A percentile compares a stretch with the other conserved stretches of the same genome.
phyloP scores from a whole-genome alignment of 2,888 invertebrate species.

The Ephialtes manifestator region DNA sequence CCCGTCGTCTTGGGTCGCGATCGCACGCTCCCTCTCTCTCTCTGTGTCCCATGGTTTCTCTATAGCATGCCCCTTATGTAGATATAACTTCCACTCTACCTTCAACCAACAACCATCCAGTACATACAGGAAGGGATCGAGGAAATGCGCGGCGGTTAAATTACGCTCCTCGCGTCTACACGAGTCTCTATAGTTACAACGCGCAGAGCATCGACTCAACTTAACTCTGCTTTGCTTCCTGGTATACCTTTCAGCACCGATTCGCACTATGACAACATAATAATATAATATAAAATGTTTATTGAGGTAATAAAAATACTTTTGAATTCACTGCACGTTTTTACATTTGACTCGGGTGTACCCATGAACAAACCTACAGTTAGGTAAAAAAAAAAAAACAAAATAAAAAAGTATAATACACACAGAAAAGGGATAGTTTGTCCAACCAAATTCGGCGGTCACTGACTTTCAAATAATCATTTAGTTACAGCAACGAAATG shows the following conservation, averaged over 20 bases:
- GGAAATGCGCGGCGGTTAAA: conserved; percentile 52
- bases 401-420: no score
- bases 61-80: conserved; percentile 1
- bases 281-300: no score
- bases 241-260: conserved; percentile 9
- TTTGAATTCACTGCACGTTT: no score
- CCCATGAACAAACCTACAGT: no score
- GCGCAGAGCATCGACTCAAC: conserved; percentile 43
- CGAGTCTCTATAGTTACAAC: conserved; percentile 42
- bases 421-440: no score
- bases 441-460: no score
- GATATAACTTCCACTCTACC: conserved; percentile 13
- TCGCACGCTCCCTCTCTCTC: conserved; percentile 21
- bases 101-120: conserved; percentile 38
- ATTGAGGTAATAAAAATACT: no score
- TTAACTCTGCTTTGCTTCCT: conserved; percentile 53
- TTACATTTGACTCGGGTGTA: no score
- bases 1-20: conserved; percentile 68
- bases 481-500: no score
- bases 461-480: no score
- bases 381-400: no score
- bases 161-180: conserved; percentile 52
- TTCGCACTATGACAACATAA: not conserved
- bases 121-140: conserved; percentile 14
- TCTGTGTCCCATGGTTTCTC: conserved; percentile 13